These are phyloP conservation scores for Microcebus tavaratra DNA, from an alignment of 2,113 vertebrate genomes.

Conservation along the genomic window DNA sequence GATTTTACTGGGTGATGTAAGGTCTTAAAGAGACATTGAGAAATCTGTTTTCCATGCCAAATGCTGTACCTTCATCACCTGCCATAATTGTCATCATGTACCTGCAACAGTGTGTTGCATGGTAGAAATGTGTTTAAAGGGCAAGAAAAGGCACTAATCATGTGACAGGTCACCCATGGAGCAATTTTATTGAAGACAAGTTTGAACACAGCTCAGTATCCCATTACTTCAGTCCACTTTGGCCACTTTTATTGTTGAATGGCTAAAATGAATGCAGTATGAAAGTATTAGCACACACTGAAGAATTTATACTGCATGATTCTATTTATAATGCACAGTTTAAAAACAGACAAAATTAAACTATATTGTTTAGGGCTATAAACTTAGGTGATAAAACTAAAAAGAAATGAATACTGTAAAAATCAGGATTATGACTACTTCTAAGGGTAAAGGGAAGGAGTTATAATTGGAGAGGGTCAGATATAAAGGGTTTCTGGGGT, in stretches of 20 bases:
- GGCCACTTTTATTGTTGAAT: neutral
- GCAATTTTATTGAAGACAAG: neutral
- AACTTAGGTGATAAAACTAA: neutral
- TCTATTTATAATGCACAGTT: conserved; percentile 26
- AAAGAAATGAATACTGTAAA: neutral
- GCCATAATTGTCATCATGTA: neutral
- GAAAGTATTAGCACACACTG: conserved; percentile 5
- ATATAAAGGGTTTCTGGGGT: neutral
- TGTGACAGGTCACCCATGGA: neutral
- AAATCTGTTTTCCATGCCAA: conserved; percentile 48
- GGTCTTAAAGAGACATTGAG: neutral
- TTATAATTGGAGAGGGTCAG: neutral
- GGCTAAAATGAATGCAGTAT: conserved; percentile 28
- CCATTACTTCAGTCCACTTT: neutral
- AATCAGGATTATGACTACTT: neutral
- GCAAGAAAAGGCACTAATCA: neutral
- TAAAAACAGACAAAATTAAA: conserved; percentile 11
- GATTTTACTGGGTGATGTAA: neutral
- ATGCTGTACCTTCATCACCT: neutral
- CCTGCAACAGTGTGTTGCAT: neutral
- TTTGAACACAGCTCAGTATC: neutral
- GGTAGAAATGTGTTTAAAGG: neutral
- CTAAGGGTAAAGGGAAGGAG: neutral
- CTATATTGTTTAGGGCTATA: neutral
- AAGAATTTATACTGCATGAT: neutral